phyloP scores from a whole-genome alignment of 2,113 vertebrate genomes.

The Plestiodon gilberti region DNA sequence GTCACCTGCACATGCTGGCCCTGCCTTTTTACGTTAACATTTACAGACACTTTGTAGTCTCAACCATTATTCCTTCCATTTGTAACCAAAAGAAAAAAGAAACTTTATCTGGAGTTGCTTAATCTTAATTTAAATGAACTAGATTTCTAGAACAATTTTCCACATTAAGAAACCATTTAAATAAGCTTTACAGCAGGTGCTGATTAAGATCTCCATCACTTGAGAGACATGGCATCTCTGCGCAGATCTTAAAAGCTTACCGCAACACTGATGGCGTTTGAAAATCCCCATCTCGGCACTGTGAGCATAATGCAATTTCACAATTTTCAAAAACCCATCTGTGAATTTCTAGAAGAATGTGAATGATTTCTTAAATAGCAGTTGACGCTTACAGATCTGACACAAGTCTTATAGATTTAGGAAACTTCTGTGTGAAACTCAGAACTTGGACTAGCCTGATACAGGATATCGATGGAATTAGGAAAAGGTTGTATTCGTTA shows the following conservation, averaged over 20 bases:
- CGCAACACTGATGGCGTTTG: constrained; percentile 35
- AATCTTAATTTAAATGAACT: constrained; percentile 61
- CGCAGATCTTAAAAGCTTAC: constrained; percentile 42
- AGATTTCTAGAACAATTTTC: constrained; percentile 53
- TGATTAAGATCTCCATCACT: constrained; percentile 38
- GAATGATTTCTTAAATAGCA: constrained; percentile 26
- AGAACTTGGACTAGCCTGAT: background rate
- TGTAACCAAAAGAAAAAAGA: constrained; percentile 47
- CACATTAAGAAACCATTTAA: constrained; percentile 51
- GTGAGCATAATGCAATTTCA: constrained; percentile 36
- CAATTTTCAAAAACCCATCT: constrained; percentile 25
- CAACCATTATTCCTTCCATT: constrained; percentile 36
- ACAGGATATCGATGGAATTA: background rate
- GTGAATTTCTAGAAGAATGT: constrained; percentile 41
- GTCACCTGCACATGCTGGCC: background rate
- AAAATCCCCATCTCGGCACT: constrained; percentile 45
- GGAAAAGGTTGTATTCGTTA: background rate
- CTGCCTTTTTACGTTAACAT: constrained; percentile 47
- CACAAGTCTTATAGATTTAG: constrained; percentile 35
- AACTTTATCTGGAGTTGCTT: constrained; percentile 53
- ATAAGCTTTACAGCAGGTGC: constrained; percentile 43
- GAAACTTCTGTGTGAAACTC: background rate
- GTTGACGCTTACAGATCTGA: background rate
- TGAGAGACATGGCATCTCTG: constrained; percentile 39
- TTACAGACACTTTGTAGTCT: constrained; percentile 21